Conservation (phyloP, 2,888 invertebrate species). For the Biston stratarius region DNA sequence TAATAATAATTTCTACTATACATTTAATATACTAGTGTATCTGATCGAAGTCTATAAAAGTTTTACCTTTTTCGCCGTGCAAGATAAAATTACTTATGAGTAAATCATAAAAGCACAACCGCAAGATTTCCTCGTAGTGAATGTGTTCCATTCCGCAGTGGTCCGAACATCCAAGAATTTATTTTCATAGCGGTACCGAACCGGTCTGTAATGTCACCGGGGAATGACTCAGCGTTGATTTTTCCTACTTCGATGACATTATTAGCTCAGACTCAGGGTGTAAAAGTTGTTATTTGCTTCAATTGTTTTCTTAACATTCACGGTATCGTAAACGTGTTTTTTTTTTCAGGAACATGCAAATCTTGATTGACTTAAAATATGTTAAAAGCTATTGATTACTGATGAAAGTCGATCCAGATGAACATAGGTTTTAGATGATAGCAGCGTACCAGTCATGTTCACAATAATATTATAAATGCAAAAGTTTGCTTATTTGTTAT, state of each 20-base stretch:
- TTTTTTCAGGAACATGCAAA: too few species aligned
- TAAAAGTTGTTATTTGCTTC: background rate
- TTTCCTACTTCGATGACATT: constrained; percentile 59
- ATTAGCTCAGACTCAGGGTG: background rate
- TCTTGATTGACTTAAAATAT: too few species aligned
- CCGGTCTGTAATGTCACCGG: constrained; percentile 68
- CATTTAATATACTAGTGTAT: background rate
- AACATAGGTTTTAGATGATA: too few species aligned
- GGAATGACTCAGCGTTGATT: constrained; percentile 61
- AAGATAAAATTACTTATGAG: background rate
- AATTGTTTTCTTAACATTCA: background rate
- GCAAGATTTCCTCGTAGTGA: constrained; percentile 24
- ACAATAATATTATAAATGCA: too few species aligned
- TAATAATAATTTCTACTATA: too few species aligned
- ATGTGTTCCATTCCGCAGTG: constrained; percentile 58
- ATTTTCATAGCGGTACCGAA: constrained; percentile 78
- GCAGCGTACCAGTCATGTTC: too few species aligned
- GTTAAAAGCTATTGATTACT: too few species aligned
- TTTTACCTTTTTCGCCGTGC: background rate
- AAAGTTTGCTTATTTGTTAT: too few species aligned
- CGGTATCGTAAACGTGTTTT: too few species aligned
- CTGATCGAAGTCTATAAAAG: background rate
- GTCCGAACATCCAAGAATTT: constrained; percentile 71
- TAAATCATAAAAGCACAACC: constrained; percentile 1
- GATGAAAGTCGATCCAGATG: too few species aligned